These are phyloP conservation scores for Megalops atlanticus DNA, from an alignment of 2,113 vertebrate species.

Conservation along the genomic window DNA sequence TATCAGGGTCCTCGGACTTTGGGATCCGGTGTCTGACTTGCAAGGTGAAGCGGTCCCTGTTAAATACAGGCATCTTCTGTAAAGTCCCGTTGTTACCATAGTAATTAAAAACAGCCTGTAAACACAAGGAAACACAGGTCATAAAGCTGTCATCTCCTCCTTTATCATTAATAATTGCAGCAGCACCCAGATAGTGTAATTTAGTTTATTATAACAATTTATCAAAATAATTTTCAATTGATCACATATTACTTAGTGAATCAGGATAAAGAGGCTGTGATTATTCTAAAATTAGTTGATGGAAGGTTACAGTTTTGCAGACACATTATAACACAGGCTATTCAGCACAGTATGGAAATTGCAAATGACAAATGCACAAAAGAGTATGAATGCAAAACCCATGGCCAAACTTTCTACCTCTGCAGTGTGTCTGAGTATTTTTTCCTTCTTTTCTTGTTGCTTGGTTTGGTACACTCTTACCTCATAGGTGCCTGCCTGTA, in stretches of 20 bases:
- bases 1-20: slow-evolving; percentile 70
- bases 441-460: not conserved
- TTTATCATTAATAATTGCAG: not conserved
- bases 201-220: too few relatives aligned
- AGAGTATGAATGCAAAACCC: not conserved
- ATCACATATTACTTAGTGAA: too few relatives aligned
- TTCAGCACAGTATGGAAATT: too few relatives aligned
- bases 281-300: too few relatives aligned
- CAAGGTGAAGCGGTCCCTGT: slow-evolving; percentile 68
- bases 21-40: slow-evolving; percentile 63
- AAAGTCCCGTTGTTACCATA: slow-evolving; percentile 85
- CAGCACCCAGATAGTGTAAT: too few relatives aligned
- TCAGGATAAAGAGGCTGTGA: too few relatives aligned
- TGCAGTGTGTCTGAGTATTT: not conserved
- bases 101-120: slow-evolving; percentile 89
- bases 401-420: not conserved
- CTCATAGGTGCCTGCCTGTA: slow-evolving; percentile 85
- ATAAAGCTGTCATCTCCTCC: not conserved
- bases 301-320: too few relatives aligned
- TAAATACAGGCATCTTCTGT: slow-evolving; percentile 80
- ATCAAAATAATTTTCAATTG: too few relatives aligned
- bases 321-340: too few relatives aligned
- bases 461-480: slow-evolving; percentile 62
- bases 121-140: slow-evolving; percentile 26
- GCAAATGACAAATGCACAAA: too few relatives aligned